Base-by-base conservation (phyloP, 2,797 vertebrate species). In the Sardinella longiceps region DNA sequence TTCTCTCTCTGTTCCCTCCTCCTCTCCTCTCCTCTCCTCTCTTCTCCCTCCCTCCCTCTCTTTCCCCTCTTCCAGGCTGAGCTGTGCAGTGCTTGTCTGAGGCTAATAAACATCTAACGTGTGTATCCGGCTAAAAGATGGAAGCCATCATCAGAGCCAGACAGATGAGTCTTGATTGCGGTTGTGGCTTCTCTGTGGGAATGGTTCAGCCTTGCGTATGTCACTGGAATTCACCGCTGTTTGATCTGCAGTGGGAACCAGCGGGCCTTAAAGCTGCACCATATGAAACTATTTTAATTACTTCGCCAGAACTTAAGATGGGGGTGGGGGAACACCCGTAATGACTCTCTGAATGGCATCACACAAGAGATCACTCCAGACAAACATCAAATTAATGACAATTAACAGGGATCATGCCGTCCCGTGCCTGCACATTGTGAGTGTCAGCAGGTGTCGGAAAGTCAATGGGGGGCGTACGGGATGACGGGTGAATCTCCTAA, bases 401-500 rank as follows among this genome's bases (percentile, higher is more conserved):
- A 92, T 93, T 92, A 94, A 91, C 87, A 84, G 82, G 88, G 83
- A 91, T 90, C 91, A 87, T 87, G 90, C 87, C 85, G 91, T 91
- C 88, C 58, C 85, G 82, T 20, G 81, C 84, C 86, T 86, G 82
- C 83, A 82, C 87, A 85, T 84, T 82, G 82, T 82, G 25, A 84
- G 81, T 80, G 84, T 88, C 90, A 88, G 83, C 85, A 56, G 88
- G 88, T 83, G 84, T 60, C 81, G 50, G 70, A 80, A n/a, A 86
- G 88, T 88, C 86, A 87, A 84, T 89, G 90, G 91, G 82, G 92
- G 93, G 81, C 66, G 86, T 87, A 91, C 87, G n/a, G 93, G 94
- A 94, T 94, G 94, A 92, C 89, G 90, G 91, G 92, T 84, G 87
- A 95, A 88, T 91, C 92, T 96, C 92, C 92, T 96, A 96, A 97